phyloP scores from a whole-genome alignment of 1,140 invertebrate genomes.

The Drosophila bifasciata region DNA sequence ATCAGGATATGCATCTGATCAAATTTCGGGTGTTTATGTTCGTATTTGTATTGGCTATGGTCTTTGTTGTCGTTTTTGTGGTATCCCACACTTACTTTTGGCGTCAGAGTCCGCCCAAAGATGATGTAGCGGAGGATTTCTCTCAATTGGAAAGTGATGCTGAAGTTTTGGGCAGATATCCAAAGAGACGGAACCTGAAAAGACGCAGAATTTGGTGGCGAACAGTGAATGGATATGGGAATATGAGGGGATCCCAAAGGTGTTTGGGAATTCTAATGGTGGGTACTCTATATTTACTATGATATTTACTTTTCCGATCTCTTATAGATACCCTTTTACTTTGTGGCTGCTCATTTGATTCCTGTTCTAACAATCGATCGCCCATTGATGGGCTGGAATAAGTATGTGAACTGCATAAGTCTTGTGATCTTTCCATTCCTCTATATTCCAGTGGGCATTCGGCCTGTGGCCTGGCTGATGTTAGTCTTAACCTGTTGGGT shows the following conservation, averaged over 20 bases:
- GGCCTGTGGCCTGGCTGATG: neutral
- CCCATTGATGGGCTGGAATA: slow-evolving; percentile 12
- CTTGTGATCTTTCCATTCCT: slow-evolving; percentile 27
- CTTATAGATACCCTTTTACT: slow-evolving; percentile 12
- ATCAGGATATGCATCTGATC: neutral
- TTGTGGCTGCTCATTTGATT: slow-evolving; percentile 11
- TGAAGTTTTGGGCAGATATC: slow-evolving; percentile 11
- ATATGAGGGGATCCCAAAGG: slow-evolving; percentile 19
- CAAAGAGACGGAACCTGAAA: neutral
- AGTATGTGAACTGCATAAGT: slow-evolving; percentile 7
- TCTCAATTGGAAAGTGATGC: slow-evolving; percentile 22
- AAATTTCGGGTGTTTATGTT: slow-evolving; percentile 11
- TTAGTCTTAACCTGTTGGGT: slow-evolving; percentile 10
- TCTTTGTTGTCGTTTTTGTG: slow-evolving; percentile 11
- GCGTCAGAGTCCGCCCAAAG: accelerated
- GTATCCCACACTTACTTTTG: slow-evolving; percentile 18
- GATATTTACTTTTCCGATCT: neutral
- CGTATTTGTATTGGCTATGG: neutral
- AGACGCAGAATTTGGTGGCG: slow-evolving; percentile 24
- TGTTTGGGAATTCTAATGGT: slow-evolving; percentile 10
- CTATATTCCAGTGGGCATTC: neutral
- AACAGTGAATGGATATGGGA: slow-evolving; percentile 21
- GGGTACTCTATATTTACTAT: neutral
- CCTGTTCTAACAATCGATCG: slow-evolving; percentile 21
- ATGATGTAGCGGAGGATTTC: accelerated